A percentile compares a stretch with the other conserved stretches of the same genome.
Conservation (phyloP, 2,888 invertebrate species). For the Perithous albicinctus region DNA sequence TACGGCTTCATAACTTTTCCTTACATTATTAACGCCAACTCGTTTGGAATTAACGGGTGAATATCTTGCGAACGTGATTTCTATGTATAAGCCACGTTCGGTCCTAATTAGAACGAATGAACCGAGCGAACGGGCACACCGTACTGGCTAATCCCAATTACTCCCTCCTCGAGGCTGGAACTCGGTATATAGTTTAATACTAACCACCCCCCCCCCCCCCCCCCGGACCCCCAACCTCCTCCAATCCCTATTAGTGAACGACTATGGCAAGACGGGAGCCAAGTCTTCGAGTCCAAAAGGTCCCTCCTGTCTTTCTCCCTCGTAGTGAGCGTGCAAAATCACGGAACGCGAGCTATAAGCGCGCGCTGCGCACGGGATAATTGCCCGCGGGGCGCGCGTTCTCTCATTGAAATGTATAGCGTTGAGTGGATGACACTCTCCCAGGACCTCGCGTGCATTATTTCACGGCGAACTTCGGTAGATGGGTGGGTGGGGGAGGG, state of each 20-base stretch:
- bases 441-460: slow-evolving; percentile 77
- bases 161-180: background rate
- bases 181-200: slow-evolving; percentile 7
- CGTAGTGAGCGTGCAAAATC: slow-evolving; percentile 11
- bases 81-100: slow-evolving; percentile 28
- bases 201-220: slow-evolving; percentile 13
- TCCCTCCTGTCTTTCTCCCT: slow-evolving; percentile 24
- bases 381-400: slow-evolving; percentile 45
- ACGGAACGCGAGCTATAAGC: slow-evolving; percentile 7
- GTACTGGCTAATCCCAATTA: slow-evolving; percentile 54
- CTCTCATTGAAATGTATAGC: slow-evolving; percentile 77
- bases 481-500: slow-evolving; percentile 6
- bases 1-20: slow-evolving; percentile 7
- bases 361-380: slow-evolving; percentile 50
- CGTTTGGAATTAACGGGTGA: slow-evolving; percentile 32
- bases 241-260: background rate
- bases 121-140: slow-evolving; percentile 30
- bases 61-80: slow-evolving; percentile 15
- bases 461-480: slow-evolving; percentile 71
- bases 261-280: slow-evolving; percentile 5
- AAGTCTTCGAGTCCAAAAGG: slow-evolving; percentile 25
- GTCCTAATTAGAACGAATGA: slow-evolving; percentile 58
- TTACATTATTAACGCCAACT: slow-evolving; percentile 24
- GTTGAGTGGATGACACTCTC: slow-evolving; percentile 75
- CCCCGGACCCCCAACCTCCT: too few relatives aligned